These are phyloP conservation scores for Volucella bombylans DNA, from an alignment of 2,888 invertebrate genomes.

Conservation along the genomic window DNA sequence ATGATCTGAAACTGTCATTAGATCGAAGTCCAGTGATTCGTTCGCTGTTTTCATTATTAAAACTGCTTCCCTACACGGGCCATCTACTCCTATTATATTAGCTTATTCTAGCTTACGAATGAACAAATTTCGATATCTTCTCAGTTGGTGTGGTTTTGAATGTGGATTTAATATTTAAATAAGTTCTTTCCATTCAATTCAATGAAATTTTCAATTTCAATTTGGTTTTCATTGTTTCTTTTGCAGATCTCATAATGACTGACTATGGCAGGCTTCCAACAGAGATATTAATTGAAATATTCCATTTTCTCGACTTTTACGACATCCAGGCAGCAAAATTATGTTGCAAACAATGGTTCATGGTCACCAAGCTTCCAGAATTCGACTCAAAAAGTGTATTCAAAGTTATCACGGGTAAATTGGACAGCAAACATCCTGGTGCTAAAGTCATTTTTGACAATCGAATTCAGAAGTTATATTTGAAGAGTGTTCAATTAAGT, in stretches of 20 bases:
- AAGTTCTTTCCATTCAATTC: too few relatives aligned
- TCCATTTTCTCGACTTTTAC: conserved; percentile 76
- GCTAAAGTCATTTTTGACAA: conserved; percentile 36
- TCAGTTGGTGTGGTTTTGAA: too few relatives aligned
- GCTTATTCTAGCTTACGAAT: too few relatives aligned
- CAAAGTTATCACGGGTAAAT: conserved; percentile 30
- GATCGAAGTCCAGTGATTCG: too few relatives aligned
- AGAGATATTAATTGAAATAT: conserved; percentile 78
- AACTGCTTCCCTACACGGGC: too few relatives aligned
- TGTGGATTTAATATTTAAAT: too few relatives aligned
- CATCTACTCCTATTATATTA: too few relatives aligned
- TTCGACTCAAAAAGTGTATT: conserved; percentile 69
- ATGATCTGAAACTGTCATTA: too few relatives aligned
- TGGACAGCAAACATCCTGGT: conserved; percentile 50
- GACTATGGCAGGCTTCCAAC: conserved; percentile 75
- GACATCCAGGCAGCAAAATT: conserved; percentile 78
- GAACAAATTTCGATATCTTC: too few relatives aligned
- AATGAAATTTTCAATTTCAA: too few relatives aligned
- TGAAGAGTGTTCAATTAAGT: conserved; percentile 43
- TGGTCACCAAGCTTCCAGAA: conserved; percentile 75
- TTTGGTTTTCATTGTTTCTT: neutral
- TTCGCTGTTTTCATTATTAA: too few relatives aligned
- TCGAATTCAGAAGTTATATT: conserved; percentile 25
- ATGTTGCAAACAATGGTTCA: conserved; percentile 77
- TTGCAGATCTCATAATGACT: conserved; percentile 41